Conservation (phyloP, 2,797 vertebrate genomes). For the Artibeus lituratus region DNA sequence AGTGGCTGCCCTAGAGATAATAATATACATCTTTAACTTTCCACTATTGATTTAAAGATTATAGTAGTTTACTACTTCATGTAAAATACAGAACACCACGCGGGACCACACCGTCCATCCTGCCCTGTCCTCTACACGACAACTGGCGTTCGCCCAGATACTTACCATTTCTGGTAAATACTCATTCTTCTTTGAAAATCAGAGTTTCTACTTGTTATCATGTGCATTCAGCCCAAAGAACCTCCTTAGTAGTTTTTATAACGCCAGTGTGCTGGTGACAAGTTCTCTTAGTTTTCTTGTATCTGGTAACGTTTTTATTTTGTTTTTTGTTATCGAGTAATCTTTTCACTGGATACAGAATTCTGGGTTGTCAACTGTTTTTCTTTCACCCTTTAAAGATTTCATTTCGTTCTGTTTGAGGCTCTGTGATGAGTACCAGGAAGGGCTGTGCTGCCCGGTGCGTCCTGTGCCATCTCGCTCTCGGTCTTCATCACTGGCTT, state of each 20-base stretch:
- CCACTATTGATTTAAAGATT: background rate
- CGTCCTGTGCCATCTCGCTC: background rate
- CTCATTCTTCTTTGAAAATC: background rate
- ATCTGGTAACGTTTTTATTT: background rate
- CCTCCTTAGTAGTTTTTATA: background rate
- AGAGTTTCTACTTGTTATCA: conserved; percentile 9
- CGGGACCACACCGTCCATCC: background rate
- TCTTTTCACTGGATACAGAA: conserved; percentile 20
- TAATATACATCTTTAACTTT: background rate
- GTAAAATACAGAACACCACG: background rate
- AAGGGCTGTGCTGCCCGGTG: background rate
- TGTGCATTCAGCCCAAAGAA: background rate
- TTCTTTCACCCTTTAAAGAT: background rate
- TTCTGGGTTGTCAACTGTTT: background rate
- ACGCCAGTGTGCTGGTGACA: background rate
- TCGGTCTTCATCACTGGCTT: background rate
- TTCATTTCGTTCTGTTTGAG: background rate
- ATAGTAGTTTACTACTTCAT: background rate
- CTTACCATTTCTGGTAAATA: background rate
- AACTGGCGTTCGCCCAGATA: background rate
- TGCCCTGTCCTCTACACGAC: background rate
- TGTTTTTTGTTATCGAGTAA: background rate
- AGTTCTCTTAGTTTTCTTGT: background rate
- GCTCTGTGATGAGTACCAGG: background rate
- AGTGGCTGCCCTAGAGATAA: background rate